phyloP scores from a whole-genome alignment of 1,140 invertebrate species.

The Euura lappo region DNA sequence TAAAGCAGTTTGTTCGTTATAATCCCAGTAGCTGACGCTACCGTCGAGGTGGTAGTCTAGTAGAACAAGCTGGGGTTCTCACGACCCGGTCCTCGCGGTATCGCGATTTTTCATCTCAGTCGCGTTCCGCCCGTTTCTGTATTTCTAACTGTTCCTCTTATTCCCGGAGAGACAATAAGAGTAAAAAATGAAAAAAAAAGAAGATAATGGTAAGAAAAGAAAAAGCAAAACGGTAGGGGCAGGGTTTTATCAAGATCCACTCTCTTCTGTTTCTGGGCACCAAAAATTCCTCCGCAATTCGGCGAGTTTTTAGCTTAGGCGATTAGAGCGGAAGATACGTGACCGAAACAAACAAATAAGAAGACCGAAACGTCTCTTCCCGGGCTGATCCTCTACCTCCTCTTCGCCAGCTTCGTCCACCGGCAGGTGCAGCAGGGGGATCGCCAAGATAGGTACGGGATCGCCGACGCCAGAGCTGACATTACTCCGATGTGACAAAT shows the following conservation, averaged over 20 bases:
- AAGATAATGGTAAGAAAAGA: conserved; percentile 15
- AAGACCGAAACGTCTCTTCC: conserved; percentile 22
- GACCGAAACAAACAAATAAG: conserved; percentile 52
- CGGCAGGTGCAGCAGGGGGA: neutral
- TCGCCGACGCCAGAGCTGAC: conserved; percentile 37
- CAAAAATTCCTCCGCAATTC: conserved; percentile 51
- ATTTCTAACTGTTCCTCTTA: conserved; percentile 31
- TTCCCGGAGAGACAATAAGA: neutral
- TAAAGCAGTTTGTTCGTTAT: no score
- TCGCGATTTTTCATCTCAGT: conserved; percentile 36
- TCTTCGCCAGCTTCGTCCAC: neutral
- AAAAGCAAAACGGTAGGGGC: neutral
- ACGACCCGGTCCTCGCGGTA: conserved; percentile 15
- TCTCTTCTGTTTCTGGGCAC: conserved; percentile 29
- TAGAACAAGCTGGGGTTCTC: neutral
- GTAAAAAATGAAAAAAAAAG: conserved; percentile 26
- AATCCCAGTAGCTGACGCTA: no score
- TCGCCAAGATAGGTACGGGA: neutral
- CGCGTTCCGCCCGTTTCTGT: conserved; percentile 10
- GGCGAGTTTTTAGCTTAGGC: conserved; percentile 39
- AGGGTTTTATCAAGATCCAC: conserved; percentile 47
- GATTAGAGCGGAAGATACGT: conserved; percentile 52
- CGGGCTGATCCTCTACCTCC: neutral
- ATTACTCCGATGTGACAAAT: conserved; percentile 60
- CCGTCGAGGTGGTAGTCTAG: no score